A percentile compares a stretch with the other conserved stretches of the same genome.
These are phyloP conservation scores for Pseudotriccus pelzelni DNA, from an alignment of 2,797 vertebrate species.

Conservation along the genomic window DNA sequence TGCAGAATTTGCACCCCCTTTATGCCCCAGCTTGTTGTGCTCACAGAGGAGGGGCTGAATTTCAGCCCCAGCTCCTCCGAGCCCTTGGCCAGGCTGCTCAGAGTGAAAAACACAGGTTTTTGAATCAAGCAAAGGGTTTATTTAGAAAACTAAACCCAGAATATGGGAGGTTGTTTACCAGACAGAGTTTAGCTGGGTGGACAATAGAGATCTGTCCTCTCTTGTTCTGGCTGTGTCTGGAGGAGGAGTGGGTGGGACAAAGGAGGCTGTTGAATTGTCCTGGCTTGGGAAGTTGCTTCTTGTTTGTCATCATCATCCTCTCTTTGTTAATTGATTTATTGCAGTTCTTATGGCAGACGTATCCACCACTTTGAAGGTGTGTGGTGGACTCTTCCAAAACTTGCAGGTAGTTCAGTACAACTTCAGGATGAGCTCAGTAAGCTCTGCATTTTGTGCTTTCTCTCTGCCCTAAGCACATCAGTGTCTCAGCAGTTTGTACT, in stretches of 20 bases:
- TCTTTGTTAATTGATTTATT: not conserved
- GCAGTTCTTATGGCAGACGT: not conserved
- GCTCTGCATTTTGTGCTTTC: not conserved
- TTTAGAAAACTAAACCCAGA: not conserved
- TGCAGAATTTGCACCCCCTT: not conserved
- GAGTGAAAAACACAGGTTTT: not conserved
- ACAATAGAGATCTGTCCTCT: not conserved
- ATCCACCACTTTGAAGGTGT: not conserved
- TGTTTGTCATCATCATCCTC: not conserved
- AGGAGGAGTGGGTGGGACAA: not conserved
- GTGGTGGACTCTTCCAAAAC: not conserved
- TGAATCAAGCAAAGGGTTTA: not conserved
- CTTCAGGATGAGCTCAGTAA: not conserved
- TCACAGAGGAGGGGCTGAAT: not conserved
- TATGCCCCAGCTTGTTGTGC: not conserved
- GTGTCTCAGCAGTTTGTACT: not conserved
- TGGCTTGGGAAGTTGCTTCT: not conserved
- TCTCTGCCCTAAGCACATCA: not conserved
- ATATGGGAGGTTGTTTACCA: not conserved
- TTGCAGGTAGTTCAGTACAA: not conserved
- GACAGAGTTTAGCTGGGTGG: not conserved
- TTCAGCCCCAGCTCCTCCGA: not conserved
- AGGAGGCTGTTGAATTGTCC: not conserved
- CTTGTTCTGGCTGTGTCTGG: not conserved
- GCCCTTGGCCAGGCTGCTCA: not conserved